Percentiles rank a stretch among this genome's conserved stretches.
Conservation (phyloP, 2,113 vertebrate genomes). For the Oncorhynchus kisutch region DNA sequence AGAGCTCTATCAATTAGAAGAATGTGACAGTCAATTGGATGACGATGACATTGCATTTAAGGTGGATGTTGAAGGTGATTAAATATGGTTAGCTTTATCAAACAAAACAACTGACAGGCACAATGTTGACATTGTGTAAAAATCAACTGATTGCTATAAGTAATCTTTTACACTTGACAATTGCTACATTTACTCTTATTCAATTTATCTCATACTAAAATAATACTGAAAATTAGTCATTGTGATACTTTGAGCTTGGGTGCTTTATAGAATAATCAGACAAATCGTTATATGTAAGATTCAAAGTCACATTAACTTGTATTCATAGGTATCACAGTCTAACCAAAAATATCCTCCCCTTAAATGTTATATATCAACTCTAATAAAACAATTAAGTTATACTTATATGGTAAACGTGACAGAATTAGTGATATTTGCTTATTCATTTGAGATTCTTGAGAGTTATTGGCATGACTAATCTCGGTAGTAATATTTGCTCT, state of each 20-base stretch:
- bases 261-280: too few relatives aligned
- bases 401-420: background rate
- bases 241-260: conserved; percentile 35
- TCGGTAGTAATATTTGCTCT: conserved; percentile 38
- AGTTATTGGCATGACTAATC: conserved; percentile 63
- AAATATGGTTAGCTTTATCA: conserved; percentile 70
- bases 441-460: conserved; percentile 38
- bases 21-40: conserved; percentile 61
- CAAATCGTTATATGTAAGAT: conserved; percentile 27
- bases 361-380: too few relatives aligned
- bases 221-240: conserved; percentile 15
- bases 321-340: conserved; percentile 51
- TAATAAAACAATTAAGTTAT: conserved; percentile 48
- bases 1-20: conserved; percentile 59
- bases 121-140: conserved; percentile 62
- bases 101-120: conserved; percentile 59
- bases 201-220: conserved; percentile 46
- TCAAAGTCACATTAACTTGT: conserved; percentile 47
- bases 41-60: conserved; percentile 73
- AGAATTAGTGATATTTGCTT: background rate
- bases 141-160: conserved; percentile 49
- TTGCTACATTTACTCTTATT: conserved; percentile 37
- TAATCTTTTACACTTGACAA: conserved; percentile 44
- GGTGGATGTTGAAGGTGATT: conserved; percentile 82
- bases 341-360: conserved; percentile 46